Base-by-base conservation (phyloP, 2,113 vertebrate genomes). In the Coryphaenoides rupestris region DNA sequence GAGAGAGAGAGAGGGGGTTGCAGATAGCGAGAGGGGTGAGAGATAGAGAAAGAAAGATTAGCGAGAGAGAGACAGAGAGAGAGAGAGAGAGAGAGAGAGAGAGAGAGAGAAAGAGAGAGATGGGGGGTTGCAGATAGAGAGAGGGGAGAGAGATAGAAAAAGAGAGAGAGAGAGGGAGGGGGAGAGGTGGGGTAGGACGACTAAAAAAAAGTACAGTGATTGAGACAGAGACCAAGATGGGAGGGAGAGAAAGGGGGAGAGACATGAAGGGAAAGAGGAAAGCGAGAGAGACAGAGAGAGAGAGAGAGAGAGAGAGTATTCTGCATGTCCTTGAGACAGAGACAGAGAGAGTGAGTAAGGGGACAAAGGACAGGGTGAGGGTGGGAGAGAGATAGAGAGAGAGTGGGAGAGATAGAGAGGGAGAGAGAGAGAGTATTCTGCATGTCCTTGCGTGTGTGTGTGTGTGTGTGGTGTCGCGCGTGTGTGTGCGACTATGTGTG, bases 311-410 rank as follows among this genome's bases (percentile, higher is more conserved):
- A 88, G 87, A 84, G 33, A 12, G 77, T 89, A 86, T 82, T 79
- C 82, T 84, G 72, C 80, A 84, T 76, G 85, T 91, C 88, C 82
- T 86, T 83, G 87, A n/a, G n/a, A n/a, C n/a, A n/a, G n/a, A n/a
- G n/a, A n/a, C n/a, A n/a, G n/a, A n/a, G n/a, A n/a, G n/a, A n/a
- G n/a, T n/a, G n/a, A n/a, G n/a, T n/a, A n/a, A n/a, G n/a, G n/a
- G n/a, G n/a, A n/a, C n/a, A n/a, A n/a, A n/a, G n/a, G n/a, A n/a
- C n/a, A n/a, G n/a, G n/a, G n/a, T 23, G 26, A 55, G 12, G 55
- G 19, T 21, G 17, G 52, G 60, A 24, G 24, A 24, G 45, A 59
- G 21, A n/a, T n/a, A n/a, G n/a, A n/a, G n/a, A n/a, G n/a, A n/a
- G n/a, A n/a, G n/a, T n/a, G n/a, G n/a, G n/a, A n/a, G n/a, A n/a